Evolutionary conservation across 2,113 vertebrate species (phyloP).

Genomic region (Leucoraja erinaceus): DNA sequence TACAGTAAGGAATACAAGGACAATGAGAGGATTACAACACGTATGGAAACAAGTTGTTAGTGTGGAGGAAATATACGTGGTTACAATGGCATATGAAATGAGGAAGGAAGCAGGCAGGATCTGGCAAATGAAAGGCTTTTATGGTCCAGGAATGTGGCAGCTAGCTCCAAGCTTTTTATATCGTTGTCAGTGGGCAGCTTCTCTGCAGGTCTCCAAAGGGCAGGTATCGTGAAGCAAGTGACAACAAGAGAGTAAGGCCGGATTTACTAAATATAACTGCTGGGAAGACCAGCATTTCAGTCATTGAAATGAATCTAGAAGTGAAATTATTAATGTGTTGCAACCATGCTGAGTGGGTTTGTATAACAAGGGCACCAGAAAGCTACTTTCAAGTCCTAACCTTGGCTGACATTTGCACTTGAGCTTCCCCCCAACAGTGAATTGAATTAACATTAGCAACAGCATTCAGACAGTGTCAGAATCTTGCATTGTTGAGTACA

Average conservation of each 20-base stretch:
- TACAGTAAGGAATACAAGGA: not conserved
- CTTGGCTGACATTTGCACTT: slow-evolving; percentile 34
- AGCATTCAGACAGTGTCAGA: slow-evolving; percentile 21
- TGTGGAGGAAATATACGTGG: not conserved
- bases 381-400: slow-evolving; percentile 27
- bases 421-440: slow-evolving; percentile 19
- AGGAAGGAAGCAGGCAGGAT: not conserved
- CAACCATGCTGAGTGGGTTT: slow-evolving; percentile 3
- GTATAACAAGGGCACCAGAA: slow-evolving; percentile 33
- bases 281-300: not conserved
- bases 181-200: not conserved
- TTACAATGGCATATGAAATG: not conserved
- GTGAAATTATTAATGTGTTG: slow-evolving; percentile 30
- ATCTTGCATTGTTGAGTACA: slow-evolving; percentile 21
- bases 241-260: not conserved
- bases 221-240: not conserved
- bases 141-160: no score
- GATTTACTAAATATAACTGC: slow-evolving; percentile 18
- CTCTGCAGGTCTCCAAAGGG: not conserved
- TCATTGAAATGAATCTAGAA: slow-evolving; percentile 15
- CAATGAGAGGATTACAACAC: not conserved
- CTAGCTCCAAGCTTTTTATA: not conserved
- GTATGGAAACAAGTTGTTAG: not conserved
- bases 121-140: not conserved
- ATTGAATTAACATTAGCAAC: slow-evolving; percentile 34